phyloP scores from a whole-genome alignment of 23 tunicate genomes.

The Halocynthia roretzi region DNA sequence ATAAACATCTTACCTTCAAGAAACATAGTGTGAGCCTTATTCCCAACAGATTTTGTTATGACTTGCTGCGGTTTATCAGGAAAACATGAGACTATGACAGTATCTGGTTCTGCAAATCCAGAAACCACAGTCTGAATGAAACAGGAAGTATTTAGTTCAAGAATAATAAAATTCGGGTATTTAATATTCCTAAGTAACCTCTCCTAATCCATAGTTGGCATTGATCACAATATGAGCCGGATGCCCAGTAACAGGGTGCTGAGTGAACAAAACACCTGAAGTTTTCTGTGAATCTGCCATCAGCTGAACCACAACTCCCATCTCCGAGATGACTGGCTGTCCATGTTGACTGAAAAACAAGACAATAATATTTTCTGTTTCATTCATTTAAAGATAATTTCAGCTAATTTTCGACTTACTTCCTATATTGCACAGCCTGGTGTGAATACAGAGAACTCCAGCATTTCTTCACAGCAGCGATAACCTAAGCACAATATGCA shows the following conservation, averaged over 20 bases:
- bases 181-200: background rate
- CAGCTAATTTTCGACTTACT: too few relatives aligned
- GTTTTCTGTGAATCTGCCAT: conserved; percentile 14
- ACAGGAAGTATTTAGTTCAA: background rate
- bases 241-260: conserved; percentile 15
- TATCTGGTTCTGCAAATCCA: conserved; percentile 24
- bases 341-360: conserved; percentile 28
- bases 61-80: conserved; percentile 5
- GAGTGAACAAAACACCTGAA: conserved; percentile 28
- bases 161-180: background rate
- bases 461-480: background rate
- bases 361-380: too few relatives aligned
- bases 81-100: conserved; percentile 6
- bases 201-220: conserved; percentile 27
- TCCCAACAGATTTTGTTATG: conserved; percentile 9
- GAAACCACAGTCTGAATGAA: conserved; percentile 26
- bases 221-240: conserved; percentile 19
- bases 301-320: conserved; percentile 21
- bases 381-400: too few relatives aligned
- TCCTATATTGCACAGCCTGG: background rate
- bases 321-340: conserved; percentile 9
- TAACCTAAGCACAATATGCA: background rate
- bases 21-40: background rate
- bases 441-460: background rate
- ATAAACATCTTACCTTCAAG: background rate